These are phyloP conservation scores for Schizopygopsis pylzovi DNA, from an alignment of 2,797 vertebrate genomes.

Conservation along the genomic window DNA sequence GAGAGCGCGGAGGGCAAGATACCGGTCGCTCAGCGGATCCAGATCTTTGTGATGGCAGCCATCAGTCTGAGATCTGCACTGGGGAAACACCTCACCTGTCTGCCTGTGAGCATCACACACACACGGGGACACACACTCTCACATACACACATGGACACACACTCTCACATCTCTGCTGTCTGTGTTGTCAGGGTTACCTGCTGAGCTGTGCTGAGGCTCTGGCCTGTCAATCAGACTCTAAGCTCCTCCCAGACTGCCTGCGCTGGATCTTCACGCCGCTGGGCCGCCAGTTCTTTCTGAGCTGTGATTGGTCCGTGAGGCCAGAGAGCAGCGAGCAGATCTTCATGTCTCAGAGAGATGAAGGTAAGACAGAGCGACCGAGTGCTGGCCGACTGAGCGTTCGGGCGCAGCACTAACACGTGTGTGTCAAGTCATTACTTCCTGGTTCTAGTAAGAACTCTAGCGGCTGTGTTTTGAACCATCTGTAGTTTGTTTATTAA, in stretches of 20 bases:
- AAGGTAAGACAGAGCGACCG: slow-evolving; percentile 73
- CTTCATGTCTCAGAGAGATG: slow-evolving; percentile 89
- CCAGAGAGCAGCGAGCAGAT: slow-evolving; percentile 83
- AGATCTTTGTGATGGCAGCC: slow-evolving; percentile 93
- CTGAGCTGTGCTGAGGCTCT: slow-evolving; percentile 87
- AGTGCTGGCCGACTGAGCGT: not conserved
- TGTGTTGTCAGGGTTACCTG: slow-evolving; percentile 85
- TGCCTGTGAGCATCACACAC: slow-evolving; percentile 81
- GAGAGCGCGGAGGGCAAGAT: slow-evolving; percentile 94
- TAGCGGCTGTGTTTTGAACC: too few species aligned
- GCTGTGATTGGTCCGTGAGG: slow-evolving; percentile 93
- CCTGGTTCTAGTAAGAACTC: too few species aligned
- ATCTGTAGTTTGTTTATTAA: too few species aligned
- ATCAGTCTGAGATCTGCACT: slow-evolving; percentile 85
- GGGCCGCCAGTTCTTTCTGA: slow-evolving; percentile 94
- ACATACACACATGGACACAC: not conserved
- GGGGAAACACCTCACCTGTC: slow-evolving; percentile 85
- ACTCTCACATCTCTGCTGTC: not conserved
- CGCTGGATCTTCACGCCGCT: slow-evolving; percentile 95
- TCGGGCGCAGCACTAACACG: slow-evolving; percentile 80
- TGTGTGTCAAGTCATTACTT: too few species aligned
- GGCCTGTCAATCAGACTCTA: slow-evolving; percentile 78
- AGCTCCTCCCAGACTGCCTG: slow-evolving; percentile 82
- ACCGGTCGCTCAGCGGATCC: slow-evolving; percentile 83
- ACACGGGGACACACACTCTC: not conserved